Conservation (phyloP, 2,888 invertebrate species). For the Carterocephalus palaemon region DNA sequence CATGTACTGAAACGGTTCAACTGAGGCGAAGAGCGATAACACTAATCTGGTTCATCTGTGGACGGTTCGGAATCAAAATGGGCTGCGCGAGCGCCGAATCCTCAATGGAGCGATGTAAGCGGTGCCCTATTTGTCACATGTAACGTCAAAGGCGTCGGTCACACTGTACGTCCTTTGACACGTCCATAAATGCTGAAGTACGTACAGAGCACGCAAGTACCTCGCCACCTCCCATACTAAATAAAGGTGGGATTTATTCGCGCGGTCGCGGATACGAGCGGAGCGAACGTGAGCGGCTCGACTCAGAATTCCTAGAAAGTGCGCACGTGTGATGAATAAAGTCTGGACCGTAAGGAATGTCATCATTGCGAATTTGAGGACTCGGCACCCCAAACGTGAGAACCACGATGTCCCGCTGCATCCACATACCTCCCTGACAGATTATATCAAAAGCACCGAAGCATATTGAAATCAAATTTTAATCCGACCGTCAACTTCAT, state of each 20-base stretch:
- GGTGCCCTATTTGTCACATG: conserved; percentile 34
- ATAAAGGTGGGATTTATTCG: conserved; percentile 67
- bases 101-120: conserved; percentile 31
- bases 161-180: conserved; percentile 63
- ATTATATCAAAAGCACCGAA: conserved; percentile 9
- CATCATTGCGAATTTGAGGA: conserved; percentile 72
- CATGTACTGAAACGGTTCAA: conserved; percentile 44
- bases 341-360: conserved; percentile 63
- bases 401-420: conserved; percentile 45
- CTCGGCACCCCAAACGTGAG: conserved; percentile 60
- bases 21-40: conserved; percentile 36
- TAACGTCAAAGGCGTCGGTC: conserved; percentile 50
- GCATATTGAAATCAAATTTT: conserved; percentile 43
- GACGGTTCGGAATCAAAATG: conserved; percentile 28
- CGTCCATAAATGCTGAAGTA: conserved; percentile 59
- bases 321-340: conserved; percentile 75
- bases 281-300: conserved; percentile 56
- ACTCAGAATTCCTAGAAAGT: conserved; percentile 68
- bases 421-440: conserved; percentile 38
- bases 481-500: conserved; percentile 48
- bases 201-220: conserved; percentile 55
- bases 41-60: conserved; percentile 33
- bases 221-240: conserved; percentile 63
- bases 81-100: conserved; percentile 29
- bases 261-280: conserved; percentile 56